Evolutionary conservation across 1,140 invertebrate species (phyloP).

Genomic region (Apis dorsata): DNA sequence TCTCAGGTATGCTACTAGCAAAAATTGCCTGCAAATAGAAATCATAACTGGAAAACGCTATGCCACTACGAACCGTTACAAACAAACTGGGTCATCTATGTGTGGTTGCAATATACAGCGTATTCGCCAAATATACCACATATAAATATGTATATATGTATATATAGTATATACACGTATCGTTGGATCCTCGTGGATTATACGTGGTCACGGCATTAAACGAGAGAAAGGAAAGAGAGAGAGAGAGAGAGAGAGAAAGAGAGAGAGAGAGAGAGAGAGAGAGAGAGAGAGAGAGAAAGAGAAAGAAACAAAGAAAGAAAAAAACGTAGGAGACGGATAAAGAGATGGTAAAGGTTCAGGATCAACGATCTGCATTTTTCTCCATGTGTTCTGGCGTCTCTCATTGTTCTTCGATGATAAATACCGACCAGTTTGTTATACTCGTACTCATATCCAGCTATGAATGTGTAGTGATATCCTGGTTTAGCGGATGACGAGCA

Average conservation of each 20-base stretch:
- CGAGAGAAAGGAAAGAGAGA: neutral
- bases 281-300: too few species aligned
- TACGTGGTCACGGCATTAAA: slow-evolving; percentile 28
- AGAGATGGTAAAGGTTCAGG: slow-evolving; percentile 15
- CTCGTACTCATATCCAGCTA: neutral
- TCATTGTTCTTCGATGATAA: slow-evolving; percentile 12
- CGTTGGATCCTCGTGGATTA: slow-evolving; percentile 25
- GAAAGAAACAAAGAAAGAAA: too few species aligned
- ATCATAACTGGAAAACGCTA: slow-evolving; percentile 74
- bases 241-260: neutral
- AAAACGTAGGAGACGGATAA: neutral
- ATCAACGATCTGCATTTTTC: slow-evolving; percentile 31
- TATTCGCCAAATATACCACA: slow-evolving; percentile 20
- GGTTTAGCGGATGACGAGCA: neutral
- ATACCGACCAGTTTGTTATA: slow-evolving; percentile 14
- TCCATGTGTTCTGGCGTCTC: slow-evolving; percentile 3
- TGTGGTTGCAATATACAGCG: slow-evolving; percentile 60
- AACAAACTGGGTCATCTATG: slow-evolving; percentile 66
- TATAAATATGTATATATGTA: too few species aligned
- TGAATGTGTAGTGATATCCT: neutral
- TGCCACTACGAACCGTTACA: slow-evolving; percentile 66
- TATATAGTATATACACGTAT: slow-evolving; percentile 14
- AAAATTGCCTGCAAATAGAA: slow-evolving; percentile 93
- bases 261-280: too few species aligned
- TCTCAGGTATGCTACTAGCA: slow-evolving; percentile 99